Evolutionary conservation across 2,888 invertebrate genomes (phyloP).

Genomic region (Pyralis farinalis): DNA sequence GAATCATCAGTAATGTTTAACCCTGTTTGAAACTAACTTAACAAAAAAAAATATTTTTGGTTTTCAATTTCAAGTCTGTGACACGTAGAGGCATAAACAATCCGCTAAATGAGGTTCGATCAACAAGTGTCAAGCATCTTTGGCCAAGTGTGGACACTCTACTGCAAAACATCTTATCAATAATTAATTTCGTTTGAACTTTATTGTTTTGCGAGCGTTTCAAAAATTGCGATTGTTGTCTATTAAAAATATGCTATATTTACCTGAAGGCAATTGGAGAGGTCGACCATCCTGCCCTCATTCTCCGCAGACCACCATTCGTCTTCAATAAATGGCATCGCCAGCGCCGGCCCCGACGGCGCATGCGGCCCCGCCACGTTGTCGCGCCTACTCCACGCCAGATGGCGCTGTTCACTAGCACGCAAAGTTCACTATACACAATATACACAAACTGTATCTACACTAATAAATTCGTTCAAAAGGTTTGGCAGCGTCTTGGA

Average conservation of each 20-base stretch:
- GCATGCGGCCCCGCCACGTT: conserved; percentile 84
- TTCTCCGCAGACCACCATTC: conserved; percentile 97
- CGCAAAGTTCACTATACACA: conserved; percentile 50
- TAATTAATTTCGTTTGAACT: too few relatives aligned
- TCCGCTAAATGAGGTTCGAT: too few relatives aligned
- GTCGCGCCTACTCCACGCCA: conserved; percentile 62
- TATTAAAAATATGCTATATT: conserved; percentile 10
- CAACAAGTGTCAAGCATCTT: too few relatives aligned
- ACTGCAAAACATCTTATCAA: too few relatives aligned
- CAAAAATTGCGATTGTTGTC: too few relatives aligned
- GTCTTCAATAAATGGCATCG: conserved; percentile 98
- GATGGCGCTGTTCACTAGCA: conserved; percentile 50
- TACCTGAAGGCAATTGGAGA: conserved; percentile 93
- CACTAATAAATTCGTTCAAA: conserved; percentile 75
- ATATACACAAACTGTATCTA: conserved; percentile 49
- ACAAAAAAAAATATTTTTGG: too few relatives aligned
- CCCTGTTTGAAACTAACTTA: too few relatives aligned
- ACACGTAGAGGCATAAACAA: too few relatives aligned
- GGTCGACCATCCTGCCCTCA: conserved; percentile 96
- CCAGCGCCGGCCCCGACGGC: conserved; percentile 84
- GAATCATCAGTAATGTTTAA: too few relatives aligned
- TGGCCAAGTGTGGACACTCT: too few relatives aligned
- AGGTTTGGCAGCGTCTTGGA: conserved; percentile 75
- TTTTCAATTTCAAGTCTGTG: too few relatives aligned
- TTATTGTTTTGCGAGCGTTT: too few relatives aligned